phyloP scores from a whole-genome alignment of 2,797 vertebrate species.

The Semotilus atromaculatus region DNA sequence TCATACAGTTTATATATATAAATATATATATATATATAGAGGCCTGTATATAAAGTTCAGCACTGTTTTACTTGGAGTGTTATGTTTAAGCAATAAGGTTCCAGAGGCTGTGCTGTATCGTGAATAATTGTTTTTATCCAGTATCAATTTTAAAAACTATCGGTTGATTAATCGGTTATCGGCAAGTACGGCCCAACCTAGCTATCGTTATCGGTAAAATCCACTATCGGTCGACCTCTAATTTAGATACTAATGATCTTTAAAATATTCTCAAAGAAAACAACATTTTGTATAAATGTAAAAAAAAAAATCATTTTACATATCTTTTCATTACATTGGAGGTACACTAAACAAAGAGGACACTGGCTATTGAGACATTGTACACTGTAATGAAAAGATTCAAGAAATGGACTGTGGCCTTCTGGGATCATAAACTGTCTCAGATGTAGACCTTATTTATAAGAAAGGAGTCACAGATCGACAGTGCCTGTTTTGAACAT shows the following conservation, averaged over 20 bases:
- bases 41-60: no score
- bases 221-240: no score
- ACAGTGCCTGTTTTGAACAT: background rate
- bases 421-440: background rate
- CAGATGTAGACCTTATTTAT: background rate
- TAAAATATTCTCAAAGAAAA: background rate
- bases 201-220: no score
- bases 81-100: no score
- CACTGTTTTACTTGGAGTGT: no score
- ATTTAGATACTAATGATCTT: background rate
- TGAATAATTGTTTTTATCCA: no score
- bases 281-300: background rate
- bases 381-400: background rate
- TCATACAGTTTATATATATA: no score
- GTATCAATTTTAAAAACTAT: no score
- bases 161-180: no score
- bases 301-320: background rate
- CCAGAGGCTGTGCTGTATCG: no score
- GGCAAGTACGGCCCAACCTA: no score
- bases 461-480: background rate
- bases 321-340: background rate
- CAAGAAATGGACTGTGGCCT: background rate
- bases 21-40: no score
- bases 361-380: background rate
- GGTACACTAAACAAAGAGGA: background rate